phyloP scores from a whole-genome alignment of 2,113 vertebrate species.

The Euleptes europaea region DNA sequence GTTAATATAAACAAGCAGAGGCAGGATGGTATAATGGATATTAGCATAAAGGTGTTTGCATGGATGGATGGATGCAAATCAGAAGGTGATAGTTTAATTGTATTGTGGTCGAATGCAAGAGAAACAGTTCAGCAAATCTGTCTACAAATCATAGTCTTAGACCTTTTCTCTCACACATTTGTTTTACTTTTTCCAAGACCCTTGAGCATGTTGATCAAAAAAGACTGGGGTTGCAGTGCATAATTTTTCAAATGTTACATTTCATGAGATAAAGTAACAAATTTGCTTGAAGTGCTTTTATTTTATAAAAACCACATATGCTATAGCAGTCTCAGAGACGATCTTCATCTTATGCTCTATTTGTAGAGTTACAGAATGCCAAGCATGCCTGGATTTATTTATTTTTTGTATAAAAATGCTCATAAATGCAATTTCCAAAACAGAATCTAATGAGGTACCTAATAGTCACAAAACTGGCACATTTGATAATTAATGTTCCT shows the following conservation, averaged over 20 bases:
- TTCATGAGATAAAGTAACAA: constrained; percentile 42
- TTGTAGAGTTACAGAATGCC: constrained; percentile 52
- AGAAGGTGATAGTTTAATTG: constrained; percentile 54
- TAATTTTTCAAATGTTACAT: constrained; percentile 36
- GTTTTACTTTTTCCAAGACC: neutral
- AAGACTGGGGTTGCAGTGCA: neutral
- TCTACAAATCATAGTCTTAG: constrained; percentile 23
- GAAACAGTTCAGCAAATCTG: constrained; percentile 60
- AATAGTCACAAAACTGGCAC: constrained; percentile 78
- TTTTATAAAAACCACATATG: neutral
- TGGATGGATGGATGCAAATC: constrained; percentile 50
- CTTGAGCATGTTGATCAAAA: constrained; percentile 36
- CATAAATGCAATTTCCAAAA: constrained; percentile 73
- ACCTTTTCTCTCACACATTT: constrained; percentile 13
- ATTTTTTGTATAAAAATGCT: constrained; percentile 56
- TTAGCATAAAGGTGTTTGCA: constrained; percentile 46
- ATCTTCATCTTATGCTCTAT: constrained; percentile 26
- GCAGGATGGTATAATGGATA: constrained; percentile 42
- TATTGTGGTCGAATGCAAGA: constrained; percentile 49
- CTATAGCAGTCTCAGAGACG: neutral
- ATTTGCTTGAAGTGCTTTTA: constrained; percentile 41
- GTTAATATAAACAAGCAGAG: constrained; percentile 50
- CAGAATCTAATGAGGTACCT: constrained; percentile 76
- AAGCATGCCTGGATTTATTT: neutral
- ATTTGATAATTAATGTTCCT: constrained; percentile 82